Evolutionary conservation across 2,113 vertebrate genomes (phyloP).

Genomic region (Phasianus colchicus): DNA sequence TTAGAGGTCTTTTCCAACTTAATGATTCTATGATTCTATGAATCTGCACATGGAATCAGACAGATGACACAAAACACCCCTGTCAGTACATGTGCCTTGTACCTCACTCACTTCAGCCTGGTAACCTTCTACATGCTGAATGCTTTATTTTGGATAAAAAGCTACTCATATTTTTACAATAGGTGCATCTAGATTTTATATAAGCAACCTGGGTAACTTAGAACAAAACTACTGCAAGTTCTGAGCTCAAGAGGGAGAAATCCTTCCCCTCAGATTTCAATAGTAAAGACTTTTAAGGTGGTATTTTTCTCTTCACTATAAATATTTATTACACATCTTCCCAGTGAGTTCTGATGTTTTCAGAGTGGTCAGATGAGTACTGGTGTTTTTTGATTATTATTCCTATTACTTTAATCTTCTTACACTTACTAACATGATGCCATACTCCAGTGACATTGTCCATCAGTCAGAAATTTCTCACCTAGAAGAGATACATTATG

Average conservation of each 20-base stretch:
- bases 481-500: neutral
- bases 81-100: too few relatives aligned
- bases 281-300: neutral
- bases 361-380: neutral
- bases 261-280: neutral
- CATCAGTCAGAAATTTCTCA: neutral
- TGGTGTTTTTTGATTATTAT: neutral
- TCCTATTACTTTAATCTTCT: neutral
- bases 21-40: neutral
- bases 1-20: too few relatives aligned
- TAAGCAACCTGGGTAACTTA: neutral
- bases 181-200: neutral
- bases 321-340: neutral
- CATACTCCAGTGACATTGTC: neutral
- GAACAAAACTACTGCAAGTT: neutral
- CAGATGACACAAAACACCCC: neutral
- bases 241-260: neutral
- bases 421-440: neutral
- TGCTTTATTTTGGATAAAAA: neutral
- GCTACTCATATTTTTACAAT: neutral
- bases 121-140: accelerated
- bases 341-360: neutral
- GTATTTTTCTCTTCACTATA: neutral
- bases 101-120: neutral
- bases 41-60: neutral